Conservation (phyloP, 2,113 vertebrate species). For the Eudorcas thomsonii region DNA sequence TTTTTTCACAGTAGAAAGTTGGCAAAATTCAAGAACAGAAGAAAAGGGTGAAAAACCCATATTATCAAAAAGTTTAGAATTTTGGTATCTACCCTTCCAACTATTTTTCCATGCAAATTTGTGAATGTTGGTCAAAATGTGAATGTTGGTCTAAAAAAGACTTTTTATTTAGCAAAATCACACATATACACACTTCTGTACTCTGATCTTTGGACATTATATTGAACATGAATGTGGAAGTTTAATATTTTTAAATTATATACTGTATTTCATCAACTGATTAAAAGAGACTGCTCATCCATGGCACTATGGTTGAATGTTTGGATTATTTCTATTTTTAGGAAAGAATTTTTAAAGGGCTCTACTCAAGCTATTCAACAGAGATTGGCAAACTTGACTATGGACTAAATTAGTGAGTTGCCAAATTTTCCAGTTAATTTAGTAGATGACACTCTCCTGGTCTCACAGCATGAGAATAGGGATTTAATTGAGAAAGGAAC, state of each 20-base stretch:
- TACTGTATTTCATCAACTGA: neutral
- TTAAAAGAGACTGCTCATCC: neutral
- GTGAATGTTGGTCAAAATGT: neutral
- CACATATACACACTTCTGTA: neutral
- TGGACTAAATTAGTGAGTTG: neutral
- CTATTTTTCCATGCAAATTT: neutral
- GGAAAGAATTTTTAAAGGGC: neutral
- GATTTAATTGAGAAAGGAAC: constrained; percentile 47
- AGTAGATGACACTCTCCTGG: constrained; percentile 8
- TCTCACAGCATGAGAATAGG: neutral
- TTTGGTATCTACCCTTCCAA: neutral
- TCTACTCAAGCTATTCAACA: neutral
- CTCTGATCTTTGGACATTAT: neutral
- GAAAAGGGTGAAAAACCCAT: neutral
- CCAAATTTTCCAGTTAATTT: constrained; percentile 61
- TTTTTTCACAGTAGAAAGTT: neutral
- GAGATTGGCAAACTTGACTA: neutral
- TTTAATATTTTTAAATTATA: neutral
- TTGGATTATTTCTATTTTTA: neutral
- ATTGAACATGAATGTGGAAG: neutral
- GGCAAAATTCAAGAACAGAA: neutral
- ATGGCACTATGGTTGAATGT: neutral
- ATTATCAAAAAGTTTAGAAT: neutral
- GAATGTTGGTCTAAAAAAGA: neutral
- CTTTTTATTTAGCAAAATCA: neutral